A percentile compares a stretch with the other conserved stretches of the same genome.
Evolutionary conservation across 2,113 vertebrate genomes (phyloP).

Genomic region (Eublepharis macularius): DNA sequence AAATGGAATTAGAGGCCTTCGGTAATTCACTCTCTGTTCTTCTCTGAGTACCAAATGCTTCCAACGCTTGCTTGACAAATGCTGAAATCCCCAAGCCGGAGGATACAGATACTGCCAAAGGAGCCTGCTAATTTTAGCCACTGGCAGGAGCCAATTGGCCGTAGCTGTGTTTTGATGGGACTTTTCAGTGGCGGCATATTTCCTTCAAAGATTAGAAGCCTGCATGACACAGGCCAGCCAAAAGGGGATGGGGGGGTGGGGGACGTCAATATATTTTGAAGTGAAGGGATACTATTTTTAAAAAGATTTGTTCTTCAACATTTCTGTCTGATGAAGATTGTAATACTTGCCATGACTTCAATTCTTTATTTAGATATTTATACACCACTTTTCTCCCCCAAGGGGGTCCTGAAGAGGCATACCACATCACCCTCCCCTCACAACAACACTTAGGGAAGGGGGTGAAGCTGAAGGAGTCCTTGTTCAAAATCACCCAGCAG

Average conservation of each 20-base stretch:
- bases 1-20: neutral
- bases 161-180: neutral
- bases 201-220: neutral
- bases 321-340: neutral
- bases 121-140: conserved; percentile 5
- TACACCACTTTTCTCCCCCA: no score
- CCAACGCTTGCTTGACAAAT: neutral
- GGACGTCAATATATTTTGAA: neutral
- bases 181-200: neutral
- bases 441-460: no score
- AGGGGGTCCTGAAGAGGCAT: no score
- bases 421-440: no score
- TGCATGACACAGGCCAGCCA: neutral
- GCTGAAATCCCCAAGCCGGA: neutral
- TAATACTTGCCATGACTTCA: neutral
- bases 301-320: neutral
- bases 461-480: no score
- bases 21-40: conserved; percentile 5
- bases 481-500: no score
- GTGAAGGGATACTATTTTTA: neutral
- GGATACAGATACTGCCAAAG: neutral
- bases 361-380: no score
- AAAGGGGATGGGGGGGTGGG: neutral
- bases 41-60: neutral
- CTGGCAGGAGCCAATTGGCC: neutral